phyloP scores from a whole-genome alignment of 2,888 invertebrate species.

The Hartigia nigra region DNA sequence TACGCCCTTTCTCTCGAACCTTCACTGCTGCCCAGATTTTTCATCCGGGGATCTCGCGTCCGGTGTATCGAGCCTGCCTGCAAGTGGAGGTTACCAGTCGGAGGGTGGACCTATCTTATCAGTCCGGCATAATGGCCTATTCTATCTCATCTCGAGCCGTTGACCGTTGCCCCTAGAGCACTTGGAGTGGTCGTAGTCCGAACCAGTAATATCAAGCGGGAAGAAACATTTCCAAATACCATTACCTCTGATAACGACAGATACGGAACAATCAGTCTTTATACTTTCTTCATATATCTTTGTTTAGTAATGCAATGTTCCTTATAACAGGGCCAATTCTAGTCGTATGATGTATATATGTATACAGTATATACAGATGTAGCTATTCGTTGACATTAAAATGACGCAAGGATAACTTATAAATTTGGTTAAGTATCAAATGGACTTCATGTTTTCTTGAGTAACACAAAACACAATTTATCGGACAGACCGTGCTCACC shows the following conservation, averaged over 20 bases:
- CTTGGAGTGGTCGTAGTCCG: constrained; percentile 25
- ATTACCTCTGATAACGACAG: neutral
- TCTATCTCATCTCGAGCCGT: constrained; percentile 62
- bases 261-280: neutral
- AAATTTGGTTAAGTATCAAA: neutral
- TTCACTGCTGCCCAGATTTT: constrained; percentile 60
- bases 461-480: constrained; percentile 16
- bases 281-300: neutral
- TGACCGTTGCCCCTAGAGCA: constrained; percentile 57
- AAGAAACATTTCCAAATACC: neutral
- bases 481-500: constrained; percentile 7
- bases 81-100: constrained; percentile 16
- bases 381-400: neutral
- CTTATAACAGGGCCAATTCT: neutral
- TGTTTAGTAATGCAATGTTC: neutral
- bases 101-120: constrained; percentile 56
- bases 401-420: neutral
- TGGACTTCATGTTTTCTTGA: neutral
- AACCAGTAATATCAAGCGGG: neutral
- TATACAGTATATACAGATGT: neutral
- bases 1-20: constrained; percentile 30
- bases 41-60: constrained; percentile 60
- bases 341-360: neutral
- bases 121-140: constrained; percentile 59
- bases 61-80: constrained; percentile 57